These are phyloP conservation scores for Sphaerophoria taeniata DNA, from an alignment of 2,888 invertebrate genomes.

Conservation along the genomic window DNA sequence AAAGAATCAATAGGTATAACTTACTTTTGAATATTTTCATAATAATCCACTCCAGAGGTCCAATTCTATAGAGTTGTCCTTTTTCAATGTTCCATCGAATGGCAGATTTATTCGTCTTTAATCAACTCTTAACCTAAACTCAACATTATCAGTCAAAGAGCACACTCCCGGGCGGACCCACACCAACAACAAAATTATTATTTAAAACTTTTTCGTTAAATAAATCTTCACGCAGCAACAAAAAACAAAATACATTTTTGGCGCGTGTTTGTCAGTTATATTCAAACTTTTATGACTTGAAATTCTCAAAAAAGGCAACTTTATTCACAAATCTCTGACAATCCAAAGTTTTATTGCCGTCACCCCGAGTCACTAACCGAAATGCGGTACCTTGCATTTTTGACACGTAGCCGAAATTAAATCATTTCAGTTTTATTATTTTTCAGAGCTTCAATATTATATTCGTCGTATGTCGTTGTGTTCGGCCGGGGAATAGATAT, in stretches of 20 bases:
- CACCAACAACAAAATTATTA: constrained; percentile 51
- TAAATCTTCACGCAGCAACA: constrained; percentile 44
- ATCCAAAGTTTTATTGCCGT: constrained; percentile 67
- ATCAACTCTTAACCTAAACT: constrained; percentile 71
- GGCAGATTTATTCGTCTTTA: constrained; percentile 71
- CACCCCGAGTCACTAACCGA: constrained; percentile 70
- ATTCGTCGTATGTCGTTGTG: no score
- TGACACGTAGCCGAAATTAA: constrained; percentile 80
- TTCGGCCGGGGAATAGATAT: constrained; percentile 27
- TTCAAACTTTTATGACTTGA: constrained; percentile 46
- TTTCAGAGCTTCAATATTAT: no score
- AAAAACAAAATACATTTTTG: constrained; percentile 37
- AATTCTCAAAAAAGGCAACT: constrained; percentile 45
- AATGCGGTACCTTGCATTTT: constrained; percentile 73
- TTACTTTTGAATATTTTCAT: not conserved
- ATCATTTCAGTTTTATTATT: constrained; percentile 79
- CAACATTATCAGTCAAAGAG: constrained; percentile 67
- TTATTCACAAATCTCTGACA: constrained; percentile 36
- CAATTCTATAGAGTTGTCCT: constrained; percentile 23
- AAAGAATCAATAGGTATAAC: constrained; percentile 49
- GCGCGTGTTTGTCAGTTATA: constrained; percentile 68
- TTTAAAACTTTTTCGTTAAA: constrained; percentile 54
- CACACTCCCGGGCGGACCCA: constrained; percentile 56
- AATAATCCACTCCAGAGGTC: no score
- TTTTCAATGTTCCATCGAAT: not conserved